These are phyloP conservation scores for Parus major DNA, from an alignment of 2,113 vertebrate genomes.

Conservation along the genomic window DNA sequence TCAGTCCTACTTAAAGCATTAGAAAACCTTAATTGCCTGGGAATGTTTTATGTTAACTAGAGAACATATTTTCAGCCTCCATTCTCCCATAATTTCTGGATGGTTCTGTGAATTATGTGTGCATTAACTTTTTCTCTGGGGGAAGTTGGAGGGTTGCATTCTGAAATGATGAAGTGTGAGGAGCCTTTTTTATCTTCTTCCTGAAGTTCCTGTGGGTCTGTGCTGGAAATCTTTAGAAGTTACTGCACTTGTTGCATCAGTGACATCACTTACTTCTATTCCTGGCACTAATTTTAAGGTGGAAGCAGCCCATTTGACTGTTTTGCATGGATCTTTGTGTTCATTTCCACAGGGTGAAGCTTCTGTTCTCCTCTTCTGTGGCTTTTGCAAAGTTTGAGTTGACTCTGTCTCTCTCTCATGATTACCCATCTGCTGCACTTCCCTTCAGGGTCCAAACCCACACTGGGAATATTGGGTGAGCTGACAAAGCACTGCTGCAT, in stretches of 20 bases:
- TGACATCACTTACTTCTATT: background rate
- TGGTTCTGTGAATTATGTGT: background rate
- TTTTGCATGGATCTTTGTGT: background rate
- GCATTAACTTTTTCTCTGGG: background rate
- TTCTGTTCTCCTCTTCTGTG: conserved; percentile 73
- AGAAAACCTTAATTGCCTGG: background rate
- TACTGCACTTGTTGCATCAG: background rate
- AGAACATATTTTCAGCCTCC: background rate
- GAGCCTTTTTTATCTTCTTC: background rate
- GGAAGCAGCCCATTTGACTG: background rate
- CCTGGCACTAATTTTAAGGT: background rate
- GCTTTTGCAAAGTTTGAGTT: conserved; percentile 78
- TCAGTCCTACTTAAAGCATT: background rate
- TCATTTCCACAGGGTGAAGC: conserved; percentile 66
- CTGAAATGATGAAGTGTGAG: background rate
- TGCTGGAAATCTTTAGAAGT: background rate
- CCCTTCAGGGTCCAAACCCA: conserved; percentile 63
- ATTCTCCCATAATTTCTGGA: background rate
- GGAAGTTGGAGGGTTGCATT: background rate
- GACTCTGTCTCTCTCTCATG: conserved; percentile 54
- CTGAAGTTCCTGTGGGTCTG: background rate
- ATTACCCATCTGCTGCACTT: conserved; percentile 65
- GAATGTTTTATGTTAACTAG: background rate
- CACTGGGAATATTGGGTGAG: conserved; percentile 74
- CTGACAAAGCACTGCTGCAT: background rate